A percentile compares a stretch with the other conserved stretches of the same genome.
Evolutionary conservation across 2,113 vertebrate species (phyloP).

Genomic region (Acanthochromis polyacanthus): DNA sequence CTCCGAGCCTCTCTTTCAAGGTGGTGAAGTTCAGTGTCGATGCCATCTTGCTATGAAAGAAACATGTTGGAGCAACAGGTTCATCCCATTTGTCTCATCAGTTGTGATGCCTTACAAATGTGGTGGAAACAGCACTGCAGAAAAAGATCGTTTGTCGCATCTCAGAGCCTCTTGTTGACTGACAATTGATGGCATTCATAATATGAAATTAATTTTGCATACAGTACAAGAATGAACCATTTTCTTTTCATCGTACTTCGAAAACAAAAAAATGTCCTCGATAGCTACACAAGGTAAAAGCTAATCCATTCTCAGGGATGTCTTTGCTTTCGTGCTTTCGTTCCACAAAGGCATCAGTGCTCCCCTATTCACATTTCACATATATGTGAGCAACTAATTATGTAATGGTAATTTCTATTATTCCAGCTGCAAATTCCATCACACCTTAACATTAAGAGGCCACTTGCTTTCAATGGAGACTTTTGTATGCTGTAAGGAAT

Average conservation of each 20-base stretch:
- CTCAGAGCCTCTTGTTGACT: too few species aligned
- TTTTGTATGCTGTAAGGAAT: too few species aligned
- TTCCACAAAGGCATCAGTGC: slow-evolving; percentile 5
- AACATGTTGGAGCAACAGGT: not conserved
- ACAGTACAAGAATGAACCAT: not conserved
- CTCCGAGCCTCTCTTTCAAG: slow-evolving; percentile 13
- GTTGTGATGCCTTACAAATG: too few species aligned
- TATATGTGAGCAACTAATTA: not conserved
- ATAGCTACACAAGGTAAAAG: slow-evolving; percentile 27
- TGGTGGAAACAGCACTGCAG: too few species aligned
- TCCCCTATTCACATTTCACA: not conserved
- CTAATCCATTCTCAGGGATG: not conserved
- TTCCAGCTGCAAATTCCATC: not conserved
- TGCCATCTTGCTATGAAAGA: not conserved
- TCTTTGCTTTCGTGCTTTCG: not conserved
- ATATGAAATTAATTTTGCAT: not conserved
- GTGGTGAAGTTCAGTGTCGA: slow-evolving; percentile 20
- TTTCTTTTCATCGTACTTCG: not conserved
- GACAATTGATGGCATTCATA: too few species aligned
- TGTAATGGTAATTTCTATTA: not conserved
- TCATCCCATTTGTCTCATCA: not conserved
- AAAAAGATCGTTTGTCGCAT: too few species aligned
- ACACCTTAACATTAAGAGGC: too few species aligned
- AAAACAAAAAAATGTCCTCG: not conserved
- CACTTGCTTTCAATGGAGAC: too few species aligned